Base-by-base conservation (phyloP, 2,888 invertebrate species). In the Pogonocherus hispidulus region DNA sequence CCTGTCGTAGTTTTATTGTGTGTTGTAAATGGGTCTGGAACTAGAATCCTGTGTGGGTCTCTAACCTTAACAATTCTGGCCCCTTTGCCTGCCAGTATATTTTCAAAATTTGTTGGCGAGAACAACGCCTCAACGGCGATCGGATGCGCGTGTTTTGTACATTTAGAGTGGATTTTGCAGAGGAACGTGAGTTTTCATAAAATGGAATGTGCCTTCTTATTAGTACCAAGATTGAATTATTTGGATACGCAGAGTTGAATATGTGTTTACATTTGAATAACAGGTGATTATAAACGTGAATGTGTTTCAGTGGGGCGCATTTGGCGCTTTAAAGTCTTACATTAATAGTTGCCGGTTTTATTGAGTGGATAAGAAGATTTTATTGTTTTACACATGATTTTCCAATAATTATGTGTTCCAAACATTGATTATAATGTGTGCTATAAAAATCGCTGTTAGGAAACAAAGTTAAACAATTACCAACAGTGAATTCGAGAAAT, bases 1-100 rank as follows among this genome's bases (percentile, higher is more conserved):
- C 83, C 85, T 85, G 84, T 83, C 84, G 73, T 77, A 74, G 75
- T 78, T 75, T 81, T 80, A 79, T 81, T 82, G 79, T 80, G 71
- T 75, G 78, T 75, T 79, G 79, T 81, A 81, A 81, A 81, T 80
- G 78, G 78, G 79, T 75, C 79, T 80, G 78, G 76, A 78, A 78
- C 80, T 80, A 77, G 78, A 79, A 79, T 78, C 77, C 78, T 70
- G 77, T 76, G 78, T 79, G 78, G 81, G 80, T 79, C 79, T 77
- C 78, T 77, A 78, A 81, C 79, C 80, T 79, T 74, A 41, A 71
- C 69, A 71, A 60, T 71, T 72, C 67, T 60, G 76, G 76, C 73
- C 76, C 77, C 74, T 76, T 76, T 78, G 74, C 74, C 76, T 69
- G 72, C 69, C 76, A 74, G 74, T 74, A 63, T 70, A 74, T 76